phyloP scores from a whole-genome alignment of 2,797 vertebrate genomes.

The Sandelia bainsii region DNA sequence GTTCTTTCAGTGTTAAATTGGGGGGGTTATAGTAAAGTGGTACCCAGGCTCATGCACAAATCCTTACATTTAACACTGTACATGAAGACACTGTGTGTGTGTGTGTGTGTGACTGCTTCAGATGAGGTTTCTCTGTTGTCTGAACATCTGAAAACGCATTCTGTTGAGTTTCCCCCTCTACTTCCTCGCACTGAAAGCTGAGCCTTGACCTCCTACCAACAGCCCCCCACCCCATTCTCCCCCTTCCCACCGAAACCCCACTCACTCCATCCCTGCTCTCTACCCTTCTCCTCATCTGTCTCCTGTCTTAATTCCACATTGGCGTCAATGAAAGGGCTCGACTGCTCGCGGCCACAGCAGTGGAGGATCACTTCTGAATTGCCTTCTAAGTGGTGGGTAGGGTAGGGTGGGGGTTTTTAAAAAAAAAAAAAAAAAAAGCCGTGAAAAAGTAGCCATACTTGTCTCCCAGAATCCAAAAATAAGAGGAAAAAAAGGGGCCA shows the following conservation, averaged over 20 bases:
- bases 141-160: conserved; percentile 65
- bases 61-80: conserved; percentile 57
- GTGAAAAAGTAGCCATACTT: conserved; percentile 84
- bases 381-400: conserved; percentile 72
- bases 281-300: neutral
- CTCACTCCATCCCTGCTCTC: conserved; percentile 38
- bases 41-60: conserved; percentile 25
- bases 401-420: conserved; percentile 32
- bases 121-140: conserved; percentile 60
- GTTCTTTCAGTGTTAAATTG: conserved; percentile 21
- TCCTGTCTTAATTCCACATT: conserved; percentile 47
- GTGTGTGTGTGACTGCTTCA: conserved; percentile 27
- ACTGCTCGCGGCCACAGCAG: conserved; percentile 70
- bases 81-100: conserved; percentile 46
- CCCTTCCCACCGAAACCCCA: conserved; percentile 36
- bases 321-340: conserved; percentile 78
- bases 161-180: conserved; percentile 56
- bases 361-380: conserved; percentile 74
- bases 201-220: conserved; percentile 73
- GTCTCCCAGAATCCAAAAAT: conserved; percentile 79
- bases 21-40: conserved; percentile 27
- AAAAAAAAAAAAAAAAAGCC: conserved; percentile 28
- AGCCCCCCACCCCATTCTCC: neutral
- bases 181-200: conserved; percentile 77
- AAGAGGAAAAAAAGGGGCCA: conserved; percentile 69